Base-by-base conservation (phyloP, 2,113 vertebrate genomes). In the Xyliphius kryptos region DNA sequence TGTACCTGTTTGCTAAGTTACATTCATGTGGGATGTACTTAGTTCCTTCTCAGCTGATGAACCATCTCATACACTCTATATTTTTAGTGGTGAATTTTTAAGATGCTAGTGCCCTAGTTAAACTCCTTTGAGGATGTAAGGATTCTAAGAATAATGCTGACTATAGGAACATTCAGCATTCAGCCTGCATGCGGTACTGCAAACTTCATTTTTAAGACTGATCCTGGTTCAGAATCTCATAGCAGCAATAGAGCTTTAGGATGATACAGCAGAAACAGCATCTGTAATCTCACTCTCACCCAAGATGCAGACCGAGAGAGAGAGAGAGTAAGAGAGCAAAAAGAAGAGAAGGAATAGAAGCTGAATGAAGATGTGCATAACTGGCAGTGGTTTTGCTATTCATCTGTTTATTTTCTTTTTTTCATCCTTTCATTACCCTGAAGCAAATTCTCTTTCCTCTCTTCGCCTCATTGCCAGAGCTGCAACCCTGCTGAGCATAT, bases 221-320 rank as follows among this genome's bases (percentile, higher is more conserved):
- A 60, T 50, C 16, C 62, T 56, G 37, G 43, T 58, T 66, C 64
- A 70, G 60, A 13, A 1, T 7, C 57, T 59, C 46, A 46, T 47
- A 55, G 51, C 19, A 61, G 69, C 37, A 41, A 60, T 58, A 56
- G 38, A 65, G 67, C 41, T 61, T 63, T 71, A 77, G 49, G 22
- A 48, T 72, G 70, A 79, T 76, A 76, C 75, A 78, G 80, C 79
- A 81, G 73, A 79, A 79, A 69, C 8, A 21, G 38, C 57, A 55
- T 66, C 14, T 52, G 48, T 70, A 70, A 64, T 75, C 62, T 68
- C 17, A 20, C 48, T 58, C 63, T 38, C 19, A 51, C n/a, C 52
- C 54, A 53, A 74, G 68, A 48, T 67, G 50, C 37, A 55, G 51
- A 19, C 46, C 44, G 65, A 74, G 47, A 46, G 69, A 56, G 62